Base-by-base conservation (phyloP, 2,113 vertebrate species). In the Xenopus borealis region DNA sequence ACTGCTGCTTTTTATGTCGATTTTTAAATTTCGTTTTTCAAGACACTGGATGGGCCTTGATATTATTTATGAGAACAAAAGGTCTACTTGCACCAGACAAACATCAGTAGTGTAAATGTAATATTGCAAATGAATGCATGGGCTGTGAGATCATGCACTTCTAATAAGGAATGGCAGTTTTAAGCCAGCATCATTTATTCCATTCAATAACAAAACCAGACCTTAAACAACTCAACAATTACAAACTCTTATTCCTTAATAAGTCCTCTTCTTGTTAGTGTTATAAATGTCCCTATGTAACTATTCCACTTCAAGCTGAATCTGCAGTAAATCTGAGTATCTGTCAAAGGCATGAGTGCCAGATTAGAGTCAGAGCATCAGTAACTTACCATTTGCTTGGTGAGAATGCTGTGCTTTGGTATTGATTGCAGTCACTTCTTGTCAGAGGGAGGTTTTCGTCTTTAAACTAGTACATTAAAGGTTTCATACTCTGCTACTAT, bases 121-220 rank as follows among this genome's bases (percentile, higher is more conserved):
- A 87, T 79, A 78, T 81, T 71, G 74, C 85, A 82, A 85, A 85
- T 86, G 78, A 87, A 81, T 89, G 83, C 87, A 85, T 88, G 84
- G 88, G 84, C 85, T 80, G 79, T 94, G 94, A 94, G 89, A 89
- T 94, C 91, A 94, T 87, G 83, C 80, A 82, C 75, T 78, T 77
- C 88, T 91, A 91, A 90, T 91, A 82, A 89, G 89, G 88, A 85
- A 89, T 92, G 92, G 92, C 89, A 91, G 83, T 82, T 85, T 86
- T 81, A 8, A 50, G 78, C 80, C 78, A 0, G 12, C 85, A 85
- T 86, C 90, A 90, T 93, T 92, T 92, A 86, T 93, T 93, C 89
- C 88, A 89, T 90, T 94, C 87, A 88, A 84, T 82, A 80, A 86
- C 71, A 79, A 84, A 84, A 61, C 16, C 85, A 88, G 83, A 82